Conservation (phyloP, 1,140 invertebrate genomes). For the Euglossa dilemma region DNA sequence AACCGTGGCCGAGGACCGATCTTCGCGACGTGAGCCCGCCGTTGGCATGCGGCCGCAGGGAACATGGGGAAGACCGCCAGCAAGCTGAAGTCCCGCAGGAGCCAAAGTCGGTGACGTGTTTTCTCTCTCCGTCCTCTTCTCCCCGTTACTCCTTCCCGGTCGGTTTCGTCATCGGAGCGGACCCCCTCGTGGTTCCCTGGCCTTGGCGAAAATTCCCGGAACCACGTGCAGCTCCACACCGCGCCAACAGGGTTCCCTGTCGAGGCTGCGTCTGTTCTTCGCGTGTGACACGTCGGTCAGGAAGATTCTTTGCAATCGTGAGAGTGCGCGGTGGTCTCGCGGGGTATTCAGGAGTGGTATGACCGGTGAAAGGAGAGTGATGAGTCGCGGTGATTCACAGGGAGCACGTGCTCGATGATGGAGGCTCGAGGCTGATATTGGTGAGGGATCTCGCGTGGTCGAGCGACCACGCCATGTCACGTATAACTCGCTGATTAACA, state of each 20-base stretch:
- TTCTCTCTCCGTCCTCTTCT: not conserved
- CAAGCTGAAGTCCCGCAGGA: conserved; percentile 75
- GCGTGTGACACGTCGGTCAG: too few species aligned
- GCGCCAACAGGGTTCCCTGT: too few species aligned
- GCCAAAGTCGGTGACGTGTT: conserved; percentile 75
- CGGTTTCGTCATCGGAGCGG: not conserved
- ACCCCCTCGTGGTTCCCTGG: too few species aligned
- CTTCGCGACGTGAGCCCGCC: conserved; percentile 9
- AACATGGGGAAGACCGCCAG: conserved; percentile 79
- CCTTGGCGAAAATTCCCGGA: too few species aligned
- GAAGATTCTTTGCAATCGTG: too few species aligned
- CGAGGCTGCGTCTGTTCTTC: not conserved
- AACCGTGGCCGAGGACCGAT: not conserved
- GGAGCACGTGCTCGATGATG: conserved; percentile 33
- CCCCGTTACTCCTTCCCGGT: not conserved
- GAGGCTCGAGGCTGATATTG: not conserved
- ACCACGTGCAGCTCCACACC: too few species aligned
- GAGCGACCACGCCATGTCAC: not conserved
- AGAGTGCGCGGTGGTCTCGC: not conserved
- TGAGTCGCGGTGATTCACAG: not conserved
- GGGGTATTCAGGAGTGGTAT: conserved; percentile 5
- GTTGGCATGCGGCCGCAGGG: conserved; percentile 47
- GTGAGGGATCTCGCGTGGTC: not conserved
- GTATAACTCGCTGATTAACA: not conserved
- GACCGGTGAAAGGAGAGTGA: conserved; percentile 26